A percentile compares a stretch with the other conserved stretches of the same genome.
Conservation (phyloP, 2,888 invertebrate species). For the Cacoxenus indagator region DNA sequence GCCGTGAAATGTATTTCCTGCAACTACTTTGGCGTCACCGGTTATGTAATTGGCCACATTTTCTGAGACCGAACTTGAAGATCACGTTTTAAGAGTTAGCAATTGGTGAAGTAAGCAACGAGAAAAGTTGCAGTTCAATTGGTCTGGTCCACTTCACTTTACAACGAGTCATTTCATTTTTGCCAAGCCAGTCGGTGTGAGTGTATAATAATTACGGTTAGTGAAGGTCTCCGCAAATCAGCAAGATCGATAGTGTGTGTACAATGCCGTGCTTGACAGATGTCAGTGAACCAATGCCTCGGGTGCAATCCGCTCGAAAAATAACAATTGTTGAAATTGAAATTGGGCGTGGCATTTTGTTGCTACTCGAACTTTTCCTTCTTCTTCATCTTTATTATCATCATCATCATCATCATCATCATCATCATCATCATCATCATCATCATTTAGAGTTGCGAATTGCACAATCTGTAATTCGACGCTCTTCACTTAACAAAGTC, state of each 20-base stretch:
- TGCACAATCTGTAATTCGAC: not conserved
- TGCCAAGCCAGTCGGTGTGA: not conserved
- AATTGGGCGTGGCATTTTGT: not conserved
- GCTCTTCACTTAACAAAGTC: not conserved
- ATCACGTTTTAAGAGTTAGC: conserved; percentile 2
- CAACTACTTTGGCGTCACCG: not conserved
- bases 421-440: too few species aligned
- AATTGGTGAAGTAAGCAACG: not conserved
- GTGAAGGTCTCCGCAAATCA: not conserved
- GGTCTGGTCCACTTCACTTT: not conserved
- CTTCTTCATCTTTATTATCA: not conserved
- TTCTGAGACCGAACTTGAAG: not conserved
- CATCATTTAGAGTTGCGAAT: too few species aligned
- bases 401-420: too few species aligned
- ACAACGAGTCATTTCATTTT: not conserved
- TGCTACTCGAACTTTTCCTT: not conserved
- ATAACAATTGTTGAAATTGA: not conserved
- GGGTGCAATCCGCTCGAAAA: not conserved
- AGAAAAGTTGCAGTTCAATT: not conserved
- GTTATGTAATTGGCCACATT: conserved; percentile 9
- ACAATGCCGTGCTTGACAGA: not conserved
- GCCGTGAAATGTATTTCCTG: conserved; percentile 19
- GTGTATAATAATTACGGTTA: not conserved
- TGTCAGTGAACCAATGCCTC: not conserved
- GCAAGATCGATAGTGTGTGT: not conserved